phyloP scores from a whole-genome alignment of 2,888 invertebrate genomes.

The Torymus texanus region DNA sequence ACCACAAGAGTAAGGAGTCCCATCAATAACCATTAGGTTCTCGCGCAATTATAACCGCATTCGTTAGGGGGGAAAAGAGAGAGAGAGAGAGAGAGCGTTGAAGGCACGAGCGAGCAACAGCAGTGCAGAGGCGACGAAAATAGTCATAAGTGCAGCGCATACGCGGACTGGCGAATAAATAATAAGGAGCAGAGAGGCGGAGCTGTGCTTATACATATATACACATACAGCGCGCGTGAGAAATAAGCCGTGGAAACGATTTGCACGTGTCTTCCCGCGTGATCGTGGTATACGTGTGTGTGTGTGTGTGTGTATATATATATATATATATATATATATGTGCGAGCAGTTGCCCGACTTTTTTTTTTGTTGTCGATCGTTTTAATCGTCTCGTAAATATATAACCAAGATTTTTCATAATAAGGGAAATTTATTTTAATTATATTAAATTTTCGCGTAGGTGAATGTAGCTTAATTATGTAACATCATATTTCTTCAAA shows the following conservation, averaged over 20 bases:
- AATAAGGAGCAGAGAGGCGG: slow-evolving; percentile 31
- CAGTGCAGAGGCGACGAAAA: slow-evolving; percentile 34
- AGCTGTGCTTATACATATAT: neutral
- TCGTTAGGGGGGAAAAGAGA: slow-evolving; percentile 62
- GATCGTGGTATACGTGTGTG: slow-evolving; percentile 8
- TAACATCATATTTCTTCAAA: too few species aligned
- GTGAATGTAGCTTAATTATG: too few species aligned
- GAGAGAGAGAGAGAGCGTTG: slow-evolving; percentile 22
- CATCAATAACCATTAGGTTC: slow-evolving; percentile 73
- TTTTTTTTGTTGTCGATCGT: too few species aligned
- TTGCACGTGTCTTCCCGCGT: slow-evolving; percentile 33
- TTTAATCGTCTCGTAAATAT: too few species aligned
- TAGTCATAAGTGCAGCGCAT: slow-evolving; percentile 21
- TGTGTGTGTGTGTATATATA: too few species aligned
- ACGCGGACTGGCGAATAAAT: slow-evolving; percentile 40
- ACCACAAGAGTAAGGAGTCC: slow-evolving; percentile 61
- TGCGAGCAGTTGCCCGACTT: neutral
- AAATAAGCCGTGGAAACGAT: slow-evolving; percentile 44
- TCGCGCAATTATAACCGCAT: slow-evolving; percentile 71
- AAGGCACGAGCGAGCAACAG: neutral
- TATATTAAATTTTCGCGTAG: too few species aligned
- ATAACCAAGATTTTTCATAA: too few species aligned
- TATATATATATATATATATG: too few species aligned
- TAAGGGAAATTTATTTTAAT: too few species aligned
- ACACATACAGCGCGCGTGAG: neutral